Evolutionary conservation across 2,797 vertebrate genomes (phyloP), one percentile per base, ranked within the genome.

Genomic region (Falco berigora): DNA sequence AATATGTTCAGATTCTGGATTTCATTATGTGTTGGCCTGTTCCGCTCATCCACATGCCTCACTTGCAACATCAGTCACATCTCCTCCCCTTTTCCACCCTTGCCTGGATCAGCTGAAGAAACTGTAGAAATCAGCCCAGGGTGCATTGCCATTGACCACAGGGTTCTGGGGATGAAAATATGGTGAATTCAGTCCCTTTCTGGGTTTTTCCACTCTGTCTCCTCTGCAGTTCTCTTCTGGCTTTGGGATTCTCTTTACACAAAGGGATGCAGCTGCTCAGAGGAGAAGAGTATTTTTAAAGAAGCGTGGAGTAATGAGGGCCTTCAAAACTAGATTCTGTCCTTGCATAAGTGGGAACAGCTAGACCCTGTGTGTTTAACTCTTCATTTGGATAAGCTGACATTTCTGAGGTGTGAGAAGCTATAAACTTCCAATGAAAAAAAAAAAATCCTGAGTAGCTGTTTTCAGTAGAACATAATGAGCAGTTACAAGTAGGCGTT

Each of bases 1-100:
- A 94, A 92, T 85, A 77, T 90, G 95, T 78, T 95, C 64, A 61
- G 88, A 61, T 86, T 91, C 90, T 93, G 94, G 83, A 77, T 86
- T 89, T 96, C 94, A 96, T 97, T 97, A 96, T 50, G 67, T 63
- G 67, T 78, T 96, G 96, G 90, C 93, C 88, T 94, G 63, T 75
- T 68, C 77, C 2, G 6, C 83, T 86, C 84, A 78, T 75, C 88
- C 40, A 47, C 94, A 93, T 90, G 94, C 89, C 81, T 96, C 10
- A 1, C 73, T 95, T 93, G 94, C 95, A 96, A 91, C 95, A 85
- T 79, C 82, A 68, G 55, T 88, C 88, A 89, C 32, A 83, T 77
- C 87, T 86, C 64, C 63, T 81, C 67, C 42, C 25, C 21, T 76
- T 53, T 64, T 59, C 96, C 68, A 82, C 36, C 88, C 77, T 69